Percentiles rank a stretch among this genome's conserved stretches.
Conservation (phyloP, 2,113 vertebrate species). For the Sapajus apella region DNA sequence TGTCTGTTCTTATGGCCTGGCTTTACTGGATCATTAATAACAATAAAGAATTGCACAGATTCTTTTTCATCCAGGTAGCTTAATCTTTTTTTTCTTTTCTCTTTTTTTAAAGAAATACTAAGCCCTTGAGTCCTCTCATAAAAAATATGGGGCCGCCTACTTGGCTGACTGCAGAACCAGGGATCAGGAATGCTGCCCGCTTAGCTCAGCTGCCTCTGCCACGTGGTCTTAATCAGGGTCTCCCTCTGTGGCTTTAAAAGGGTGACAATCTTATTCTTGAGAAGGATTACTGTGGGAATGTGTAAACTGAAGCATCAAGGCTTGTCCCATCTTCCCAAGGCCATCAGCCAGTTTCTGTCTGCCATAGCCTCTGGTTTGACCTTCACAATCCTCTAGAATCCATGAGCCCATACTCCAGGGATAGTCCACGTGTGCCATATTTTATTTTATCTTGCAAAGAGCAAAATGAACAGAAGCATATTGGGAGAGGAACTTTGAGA, state of each 20-base stretch:
- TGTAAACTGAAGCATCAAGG: not conserved
- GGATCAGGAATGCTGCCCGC: not conserved
- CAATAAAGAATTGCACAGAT: not conserved
- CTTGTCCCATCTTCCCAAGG: not conserved
- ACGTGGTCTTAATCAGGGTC: not conserved
- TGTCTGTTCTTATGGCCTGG: not conserved
- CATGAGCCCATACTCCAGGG: not conserved
- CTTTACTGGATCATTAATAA: not conserved
- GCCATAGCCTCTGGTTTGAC: not conserved
- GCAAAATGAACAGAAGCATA: not conserved
- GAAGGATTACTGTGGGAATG: constrained; percentile 38
- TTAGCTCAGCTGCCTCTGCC: constrained; percentile 22
- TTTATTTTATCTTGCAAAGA: constrained; percentile 21
- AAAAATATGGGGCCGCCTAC: not conserved
- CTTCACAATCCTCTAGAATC: not conserved
- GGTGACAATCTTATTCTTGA: constrained; percentile 12
- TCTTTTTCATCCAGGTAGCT: not conserved
- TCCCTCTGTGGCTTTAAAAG: constrained; percentile 22
- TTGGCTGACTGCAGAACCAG: constrained; percentile 7
- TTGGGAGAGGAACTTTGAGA: not conserved
- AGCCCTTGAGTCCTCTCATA: not conserved
- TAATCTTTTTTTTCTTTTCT: not conserved
- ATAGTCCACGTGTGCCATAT: not conserved
- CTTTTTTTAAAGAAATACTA: not conserved
- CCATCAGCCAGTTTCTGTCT: not conserved